These are phyloP conservation scores for Pinctada fucata DNA, from an alignment of 2,888 invertebrate species.

Conservation along the genomic window DNA sequence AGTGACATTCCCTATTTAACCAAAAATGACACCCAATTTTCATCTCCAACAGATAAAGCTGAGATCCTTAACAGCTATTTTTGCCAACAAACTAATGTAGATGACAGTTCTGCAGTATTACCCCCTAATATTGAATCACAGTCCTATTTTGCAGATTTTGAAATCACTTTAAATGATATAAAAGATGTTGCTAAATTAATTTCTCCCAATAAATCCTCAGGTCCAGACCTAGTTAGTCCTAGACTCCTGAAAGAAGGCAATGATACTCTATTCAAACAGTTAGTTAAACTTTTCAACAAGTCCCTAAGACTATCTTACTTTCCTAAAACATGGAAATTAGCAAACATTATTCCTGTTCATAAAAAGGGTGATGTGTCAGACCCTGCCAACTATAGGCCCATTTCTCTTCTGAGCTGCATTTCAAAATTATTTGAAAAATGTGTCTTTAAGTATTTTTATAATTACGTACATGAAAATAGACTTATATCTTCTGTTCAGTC, in stretches of 20 bases:
- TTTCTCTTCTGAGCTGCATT: conserved; percentile 32
- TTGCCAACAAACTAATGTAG: too few relatives aligned
- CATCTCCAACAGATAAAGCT: too few relatives aligned
- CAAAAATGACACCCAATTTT: too few relatives aligned
- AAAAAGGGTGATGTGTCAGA: conserved; percentile 26
- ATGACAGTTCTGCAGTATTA: too few relatives aligned
- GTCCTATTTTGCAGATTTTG: too few relatives aligned
- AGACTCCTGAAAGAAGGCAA: conserved; percentile 12
- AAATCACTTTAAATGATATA: conserved; percentile 3
- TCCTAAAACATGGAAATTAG: conserved; percentile 26
- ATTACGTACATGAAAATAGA: conserved; percentile 27
- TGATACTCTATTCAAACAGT: neutral
- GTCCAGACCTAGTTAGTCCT: conserved; percentile 31
- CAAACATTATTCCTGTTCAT: conserved; percentile 26
- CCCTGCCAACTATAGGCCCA: conserved; percentile 25
- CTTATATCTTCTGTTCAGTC: conserved; percentile 27
- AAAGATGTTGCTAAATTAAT: conserved; percentile 2
- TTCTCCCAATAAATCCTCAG: conserved; percentile 21
- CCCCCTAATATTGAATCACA: too few relatives aligned
- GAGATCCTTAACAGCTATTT: too few relatives aligned
- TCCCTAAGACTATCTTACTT: conserved; percentile 18
- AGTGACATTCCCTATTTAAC: too few relatives aligned
- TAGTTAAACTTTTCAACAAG: conserved; percentile 12
- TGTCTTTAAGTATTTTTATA: conserved; percentile 8
- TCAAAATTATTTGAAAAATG: conserved; percentile 35